phyloP scores from a whole-genome alignment of 2,888 invertebrate genomes.

The Mesorhabditis belari region DNA sequence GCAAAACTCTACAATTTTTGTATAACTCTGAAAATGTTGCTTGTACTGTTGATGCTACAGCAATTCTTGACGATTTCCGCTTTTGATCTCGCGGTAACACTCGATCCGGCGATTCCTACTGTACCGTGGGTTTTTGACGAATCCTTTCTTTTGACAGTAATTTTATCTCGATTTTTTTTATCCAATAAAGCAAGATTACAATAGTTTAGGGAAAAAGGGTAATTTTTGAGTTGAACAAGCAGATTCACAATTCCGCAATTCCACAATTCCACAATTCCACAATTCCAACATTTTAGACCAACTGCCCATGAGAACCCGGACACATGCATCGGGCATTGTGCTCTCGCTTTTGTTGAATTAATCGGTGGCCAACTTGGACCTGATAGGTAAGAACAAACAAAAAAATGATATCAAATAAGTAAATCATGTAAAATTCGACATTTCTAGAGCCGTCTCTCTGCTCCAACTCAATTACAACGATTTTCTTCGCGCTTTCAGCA shows the following conservation, averaged over 20 bases:
- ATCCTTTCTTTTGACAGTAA: not conserved
- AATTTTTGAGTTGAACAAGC: too few species aligned
- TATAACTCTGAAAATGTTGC: too few species aligned
- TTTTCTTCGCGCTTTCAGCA: constrained; percentile 44
- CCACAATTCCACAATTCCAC: too few species aligned
- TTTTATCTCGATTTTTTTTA: not conserved
- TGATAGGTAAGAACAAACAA: constrained; percentile 5
- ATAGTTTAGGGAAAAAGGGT: too few species aligned
- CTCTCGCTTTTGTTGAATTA: constrained; percentile 43
- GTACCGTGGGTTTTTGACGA: constrained; percentile 21
- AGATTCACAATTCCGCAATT: too few species aligned
- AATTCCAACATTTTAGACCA: constrained; percentile 18
- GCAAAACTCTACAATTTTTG: too few species aligned
- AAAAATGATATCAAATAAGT: not conserved
- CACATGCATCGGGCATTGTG: constrained; percentile 49
- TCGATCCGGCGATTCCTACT: constrained; percentile 42
- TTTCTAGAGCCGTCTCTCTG: constrained; percentile 6
- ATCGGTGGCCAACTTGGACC: constrained; percentile 39
- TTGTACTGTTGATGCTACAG: too few species aligned
- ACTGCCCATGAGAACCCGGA: constrained; percentile 34
- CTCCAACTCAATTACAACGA: constrained; percentile 49
- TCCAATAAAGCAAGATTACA: too few species aligned
- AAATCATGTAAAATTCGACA: not conserved
- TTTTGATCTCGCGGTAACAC: constrained; percentile 17
- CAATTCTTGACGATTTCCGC: constrained; percentile 1